Evolutionary conservation across 2,113 vertebrate species (phyloP).

Genomic region (Laticauda colubrina): DNA sequence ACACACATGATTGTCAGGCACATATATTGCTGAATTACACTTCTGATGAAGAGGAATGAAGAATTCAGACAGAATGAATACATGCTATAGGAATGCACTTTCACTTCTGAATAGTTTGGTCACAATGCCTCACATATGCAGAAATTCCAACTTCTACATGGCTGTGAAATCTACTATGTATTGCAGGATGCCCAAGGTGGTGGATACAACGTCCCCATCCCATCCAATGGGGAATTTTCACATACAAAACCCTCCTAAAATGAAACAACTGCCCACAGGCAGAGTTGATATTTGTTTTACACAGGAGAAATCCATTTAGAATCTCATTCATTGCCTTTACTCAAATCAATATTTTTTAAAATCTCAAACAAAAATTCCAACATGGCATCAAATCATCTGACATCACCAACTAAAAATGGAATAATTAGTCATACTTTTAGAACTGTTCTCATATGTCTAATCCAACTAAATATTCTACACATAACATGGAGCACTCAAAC

Average conservation of each 20-base stretch:
- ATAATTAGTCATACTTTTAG: neutral
- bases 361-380: neutral
- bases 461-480: neutral
- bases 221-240: neutral
- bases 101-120: slow-evolving; percentile 38
- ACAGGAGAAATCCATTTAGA: neutral
- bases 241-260: neutral
- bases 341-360: neutral
- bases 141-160: slow-evolving; percentile 16
- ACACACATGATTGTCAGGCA: slow-evolving; percentile 57
- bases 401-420: neutral
- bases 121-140: slow-evolving; percentile 23
- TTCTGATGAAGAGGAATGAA: slow-evolving; percentile 47
- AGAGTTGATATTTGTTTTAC: neutral
- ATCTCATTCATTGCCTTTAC: neutral
- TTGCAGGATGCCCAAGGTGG: neutral
- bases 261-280: neutral
- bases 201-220: neutral
- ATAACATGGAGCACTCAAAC: neutral
- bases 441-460: neutral
- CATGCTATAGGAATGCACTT: slow-evolving; percentile 27
- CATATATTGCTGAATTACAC: slow-evolving; percentile 18
- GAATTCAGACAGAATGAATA: slow-evolving; percentile 21
- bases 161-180: neutral
- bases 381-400: neutral